Percentiles rank a stretch among this genome's conserved stretches.
phyloP scores from a whole-genome alignment of 2,113 vertebrate species.

The Neodontobutis hainanensis region DNA sequence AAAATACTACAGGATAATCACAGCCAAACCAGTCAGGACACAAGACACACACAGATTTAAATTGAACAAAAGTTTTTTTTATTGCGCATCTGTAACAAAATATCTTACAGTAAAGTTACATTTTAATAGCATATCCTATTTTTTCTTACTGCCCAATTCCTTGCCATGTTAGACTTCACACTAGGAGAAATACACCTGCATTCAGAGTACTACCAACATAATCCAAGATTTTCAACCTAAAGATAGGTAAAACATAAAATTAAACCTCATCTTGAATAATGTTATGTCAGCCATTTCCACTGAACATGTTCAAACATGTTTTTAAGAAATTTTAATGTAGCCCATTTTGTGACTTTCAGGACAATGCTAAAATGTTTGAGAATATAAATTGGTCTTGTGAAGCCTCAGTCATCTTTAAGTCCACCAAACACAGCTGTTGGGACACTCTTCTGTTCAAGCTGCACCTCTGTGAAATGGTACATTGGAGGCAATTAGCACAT shows the following conservation, averaged over 20 bases:
- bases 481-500: conserved; percentile 3
- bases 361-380: conserved; percentile 1
- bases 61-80: no score
- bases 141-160: neutral
- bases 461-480: conserved; percentile 82
- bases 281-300: neutral
- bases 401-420: conserved; percentile 85
- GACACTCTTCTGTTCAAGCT: conserved; percentile 88
- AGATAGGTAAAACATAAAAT: no score
- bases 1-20: no score
- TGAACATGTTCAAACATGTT: conserved; percentile 4
- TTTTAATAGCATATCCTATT: neutral
- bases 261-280: no score
- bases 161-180: neutral
- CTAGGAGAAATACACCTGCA: no score
- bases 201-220: no score
- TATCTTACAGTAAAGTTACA: neutral
- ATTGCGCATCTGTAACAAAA: neutral
- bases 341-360: conserved; percentile 3
- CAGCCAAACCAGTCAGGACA: no score
- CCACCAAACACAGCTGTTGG: conserved; percentile 90
- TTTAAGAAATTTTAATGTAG: conserved; percentile 5
- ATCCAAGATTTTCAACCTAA: no score
- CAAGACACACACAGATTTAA: no score
- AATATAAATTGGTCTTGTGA: neutral